Conservation (phyloP, 2,113 vertebrate species). For the Rhodinocichla rosea region DNA sequence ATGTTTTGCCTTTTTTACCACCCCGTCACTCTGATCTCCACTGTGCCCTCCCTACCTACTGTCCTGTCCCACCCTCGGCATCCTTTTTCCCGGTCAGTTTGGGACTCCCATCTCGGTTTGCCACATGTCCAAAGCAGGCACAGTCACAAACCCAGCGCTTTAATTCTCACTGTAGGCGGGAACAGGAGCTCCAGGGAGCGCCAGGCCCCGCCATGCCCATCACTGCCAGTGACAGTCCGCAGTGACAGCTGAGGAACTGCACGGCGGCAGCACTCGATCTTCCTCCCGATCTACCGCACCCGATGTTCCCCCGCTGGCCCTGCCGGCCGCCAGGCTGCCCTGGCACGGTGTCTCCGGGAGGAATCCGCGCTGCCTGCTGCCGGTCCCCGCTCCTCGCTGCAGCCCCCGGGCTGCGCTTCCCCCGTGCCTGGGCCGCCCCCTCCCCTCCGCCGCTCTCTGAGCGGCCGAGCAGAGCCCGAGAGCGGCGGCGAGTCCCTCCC, state of each 20-base stretch:
- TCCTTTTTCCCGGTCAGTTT: accelerated
- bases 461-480: neutral
- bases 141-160: neutral
- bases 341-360: accelerated
- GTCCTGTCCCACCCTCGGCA: neutral
- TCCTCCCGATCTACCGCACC: accelerated
- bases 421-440: neutral
- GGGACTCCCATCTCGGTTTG: too few relatives aligned
- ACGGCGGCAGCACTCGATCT: neutral
- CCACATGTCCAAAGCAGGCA: neutral
- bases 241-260: accelerated
- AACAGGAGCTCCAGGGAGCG: accelerated
- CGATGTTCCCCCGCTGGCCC: accelerated
- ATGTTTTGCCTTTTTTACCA: neutral
- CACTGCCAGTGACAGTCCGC: accelerated
- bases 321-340: accelerated
- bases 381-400: neutral
- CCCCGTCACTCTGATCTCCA: accelerated
- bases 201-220: accelerated
- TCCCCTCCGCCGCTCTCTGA: neutral
- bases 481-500: neutral
- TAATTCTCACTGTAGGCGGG: accelerated
- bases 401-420: neutral
- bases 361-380: accelerated
- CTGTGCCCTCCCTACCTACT: accelerated